phyloP scores from a whole-genome alignment of 2,113 vertebrate genomes.

The Spilogale gracilis region DNA sequence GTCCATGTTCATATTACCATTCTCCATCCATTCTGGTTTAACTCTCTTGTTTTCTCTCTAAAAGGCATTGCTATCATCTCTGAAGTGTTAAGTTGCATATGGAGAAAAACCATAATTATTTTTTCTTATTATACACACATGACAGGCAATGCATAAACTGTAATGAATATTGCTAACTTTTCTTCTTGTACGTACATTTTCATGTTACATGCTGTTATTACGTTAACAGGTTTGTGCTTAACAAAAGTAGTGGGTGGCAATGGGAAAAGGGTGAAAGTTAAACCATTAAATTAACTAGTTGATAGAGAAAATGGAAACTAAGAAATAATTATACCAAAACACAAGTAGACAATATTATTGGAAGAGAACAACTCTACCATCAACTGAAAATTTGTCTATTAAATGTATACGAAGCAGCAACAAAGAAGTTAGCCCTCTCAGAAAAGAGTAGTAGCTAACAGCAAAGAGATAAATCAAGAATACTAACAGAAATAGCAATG shows the following conservation, averaged over 20 bases:
- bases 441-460: background rate
- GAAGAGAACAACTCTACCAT: background rate
- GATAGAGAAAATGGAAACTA: background rate
- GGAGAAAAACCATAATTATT: background rate
- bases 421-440: background rate
- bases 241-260: background rate
- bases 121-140: background rate
- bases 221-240: background rate
- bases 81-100: background rate
- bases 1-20: background rate
- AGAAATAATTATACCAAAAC: background rate
- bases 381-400: background rate
- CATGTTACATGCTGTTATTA: background rate
- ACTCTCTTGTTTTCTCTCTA: background rate
- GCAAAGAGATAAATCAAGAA: background rate
- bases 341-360: background rate
- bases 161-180: background rate
- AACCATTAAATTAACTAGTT: background rate
- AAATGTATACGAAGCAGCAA: background rate
- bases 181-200: background rate
- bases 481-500: background rate
- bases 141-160: background rate
- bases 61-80: background rate
- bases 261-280: background rate
- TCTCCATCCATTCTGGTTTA: background rate